Evolutionary conservation across 2,888 invertebrate genomes (phyloP), one percentile per base, ranked within the genome.

Genomic region (Hemithea aestivaria): DNA sequence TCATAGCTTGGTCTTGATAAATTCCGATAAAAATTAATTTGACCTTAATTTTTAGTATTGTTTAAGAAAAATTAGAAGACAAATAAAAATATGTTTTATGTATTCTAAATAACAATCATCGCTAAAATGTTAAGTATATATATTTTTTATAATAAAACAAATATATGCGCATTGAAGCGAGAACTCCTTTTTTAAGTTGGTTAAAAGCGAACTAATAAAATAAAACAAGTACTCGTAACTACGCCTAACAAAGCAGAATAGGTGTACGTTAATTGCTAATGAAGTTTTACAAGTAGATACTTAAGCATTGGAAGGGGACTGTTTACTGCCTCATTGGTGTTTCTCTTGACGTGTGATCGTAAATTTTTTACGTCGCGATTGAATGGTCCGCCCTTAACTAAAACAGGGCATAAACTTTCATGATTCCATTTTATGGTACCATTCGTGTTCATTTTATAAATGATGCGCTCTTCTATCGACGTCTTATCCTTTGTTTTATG

Each of bases 361-460:
- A 83, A 84, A 76, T 70, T 78, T 82, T 85, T 84, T 83, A 85
- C 76, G 79, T 70, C 70, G 62, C 79, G 75, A 82, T 84, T 78
- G 81, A 82, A 83, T 82, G 80, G 78, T 74, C 72, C 66, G 71
- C 79, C 80, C 78, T 80, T 79, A 83, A 82, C 82, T 84, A 82
- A 84, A 83, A 80, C 77, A 81, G 78, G 79, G 68, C 70, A 78
- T 85, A 84, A 85, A 82, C 67, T 83, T 85, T 82, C 79, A 82
- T 75, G 84, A 81, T 82, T 82, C 74, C 64, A 58, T 68, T 83
- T 83, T 82, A 84, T 69, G 70, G 66, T 67, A 62, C 75, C 66
- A 73, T 83, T 80, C 82, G 75, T 80, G 82, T 81, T 80, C 73
- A 80, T 83, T 83, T 84, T 83, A 81, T 82, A 83, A 83, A 82